Evolutionary conservation across 2,888 invertebrate genomes (phyloP).

Genomic region (Drosophila pegasa): DNA sequence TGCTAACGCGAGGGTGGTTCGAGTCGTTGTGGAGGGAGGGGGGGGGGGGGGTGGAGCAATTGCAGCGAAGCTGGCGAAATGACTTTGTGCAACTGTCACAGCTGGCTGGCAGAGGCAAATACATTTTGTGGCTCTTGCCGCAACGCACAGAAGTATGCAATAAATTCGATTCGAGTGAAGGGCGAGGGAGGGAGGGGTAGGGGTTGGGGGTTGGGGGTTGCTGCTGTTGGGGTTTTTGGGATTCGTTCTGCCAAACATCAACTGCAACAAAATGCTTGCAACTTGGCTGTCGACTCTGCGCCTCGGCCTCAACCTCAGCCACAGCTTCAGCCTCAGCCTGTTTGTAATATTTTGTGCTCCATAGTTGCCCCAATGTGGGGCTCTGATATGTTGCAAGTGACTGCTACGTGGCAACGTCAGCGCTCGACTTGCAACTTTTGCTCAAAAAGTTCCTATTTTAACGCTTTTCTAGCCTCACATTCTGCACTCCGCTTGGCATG

Average conservation of each 20-base stretch:
- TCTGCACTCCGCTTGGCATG: slow-evolving; percentile 33
- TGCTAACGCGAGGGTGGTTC: slow-evolving; percentile 61
- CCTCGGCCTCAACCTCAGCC: too few species aligned
- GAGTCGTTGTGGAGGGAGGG: too few species aligned
- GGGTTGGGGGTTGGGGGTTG: too few species aligned
- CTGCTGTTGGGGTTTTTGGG: too few species aligned
- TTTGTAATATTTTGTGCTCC: slow-evolving; percentile 65
- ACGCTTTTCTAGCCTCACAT: slow-evolving; percentile 21
- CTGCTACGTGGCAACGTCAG: slow-evolving; percentile 54
- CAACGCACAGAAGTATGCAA: slow-evolving; percentile 69
- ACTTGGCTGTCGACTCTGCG: too few species aligned
- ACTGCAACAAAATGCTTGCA: slow-evolving; percentile 27
- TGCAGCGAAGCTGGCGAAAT: slow-evolving; percentile 22
- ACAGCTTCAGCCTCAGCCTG: too few species aligned
- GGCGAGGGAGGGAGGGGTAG: too few species aligned
- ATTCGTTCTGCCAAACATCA: slow-evolving; percentile 32
- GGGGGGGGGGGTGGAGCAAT: too few species aligned
- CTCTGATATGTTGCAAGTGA: slow-evolving; percentile 57
- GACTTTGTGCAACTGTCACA: slow-evolving; percentile 68
- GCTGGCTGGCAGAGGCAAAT: slow-evolving; percentile 64
- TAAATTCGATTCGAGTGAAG: slow-evolving; percentile 69
- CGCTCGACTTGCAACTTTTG: slow-evolving; percentile 41
- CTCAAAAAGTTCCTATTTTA: slow-evolving; percentile 33
- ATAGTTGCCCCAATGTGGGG: slow-evolving; percentile 35
- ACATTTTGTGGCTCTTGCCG: slow-evolving; percentile 69